phyloP scores from a whole-genome alignment of 2,888 invertebrate genomes.

The Hirtodrosophila confusa region DNA sequence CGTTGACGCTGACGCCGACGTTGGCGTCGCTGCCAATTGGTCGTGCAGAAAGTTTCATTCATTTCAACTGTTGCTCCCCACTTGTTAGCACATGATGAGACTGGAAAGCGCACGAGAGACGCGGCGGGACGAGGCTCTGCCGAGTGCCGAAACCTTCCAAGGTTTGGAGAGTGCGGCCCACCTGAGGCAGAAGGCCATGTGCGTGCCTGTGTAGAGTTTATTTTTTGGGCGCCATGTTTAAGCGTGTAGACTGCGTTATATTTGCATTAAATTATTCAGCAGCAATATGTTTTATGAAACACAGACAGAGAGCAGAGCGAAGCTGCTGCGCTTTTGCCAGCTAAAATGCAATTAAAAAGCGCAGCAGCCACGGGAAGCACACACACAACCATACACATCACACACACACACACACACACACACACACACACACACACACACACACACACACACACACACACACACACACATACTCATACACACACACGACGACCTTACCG shows the following conservation, averaged over 20 bases:
- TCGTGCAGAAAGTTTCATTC: slow-evolving; percentile 61
- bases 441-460: slow-evolving; percentile 4
- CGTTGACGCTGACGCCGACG: slow-evolving; percentile 20
- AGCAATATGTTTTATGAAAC: slow-evolving; percentile 63
- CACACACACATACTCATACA: slow-evolving; percentile 6
- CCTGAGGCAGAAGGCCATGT: slow-evolving; percentile 16
- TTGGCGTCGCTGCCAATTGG: slow-evolving; percentile 18
- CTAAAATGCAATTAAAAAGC: slow-evolving; percentile 73
- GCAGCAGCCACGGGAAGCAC: slow-evolving; percentile 36
- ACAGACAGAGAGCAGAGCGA: slow-evolving; percentile 29
- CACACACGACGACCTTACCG: neutral
- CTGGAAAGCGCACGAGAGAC: slow-evolving; percentile 32
- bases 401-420: slow-evolving; percentile 9
- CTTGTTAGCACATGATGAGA: slow-evolving; percentile 78
- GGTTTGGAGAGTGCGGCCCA: slow-evolving; percentile 31
- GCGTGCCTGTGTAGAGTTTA: slow-evolving; percentile 33
- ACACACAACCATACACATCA: slow-evolving; percentile 4
- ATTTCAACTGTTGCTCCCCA: slow-evolving; percentile 82
- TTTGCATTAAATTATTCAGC: slow-evolving; percentile 72
- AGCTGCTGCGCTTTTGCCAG: slow-evolving; percentile 70
- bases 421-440: slow-evolving; percentile 3
- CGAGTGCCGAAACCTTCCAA: slow-evolving; percentile 29
- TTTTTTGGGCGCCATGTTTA: slow-evolving; percentile 41
- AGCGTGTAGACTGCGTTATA: slow-evolving; percentile 74
- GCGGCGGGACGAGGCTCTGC: slow-evolving; percentile 2